phyloP scores from a whole-genome alignment of 2,888 invertebrate species.

The Auanema sp. region DNA sequence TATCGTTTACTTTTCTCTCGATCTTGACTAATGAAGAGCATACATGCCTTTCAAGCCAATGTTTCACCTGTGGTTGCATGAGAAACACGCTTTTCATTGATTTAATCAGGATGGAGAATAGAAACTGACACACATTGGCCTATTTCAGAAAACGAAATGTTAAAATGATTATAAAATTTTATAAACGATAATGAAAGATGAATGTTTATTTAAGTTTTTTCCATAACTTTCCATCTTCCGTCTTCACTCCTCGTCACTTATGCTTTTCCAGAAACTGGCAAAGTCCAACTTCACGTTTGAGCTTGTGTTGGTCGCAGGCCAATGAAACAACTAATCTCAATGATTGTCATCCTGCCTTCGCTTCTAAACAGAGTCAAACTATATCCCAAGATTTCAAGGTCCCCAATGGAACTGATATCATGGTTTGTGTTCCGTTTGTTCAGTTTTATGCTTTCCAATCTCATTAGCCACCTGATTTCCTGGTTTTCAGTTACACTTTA shows the following conservation, averaged over 20 bases:
- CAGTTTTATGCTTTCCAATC: too few relatives aligned
- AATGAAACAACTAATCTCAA: constrained; percentile 25
- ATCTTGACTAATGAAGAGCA: too few relatives aligned
- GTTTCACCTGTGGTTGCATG: too few relatives aligned
- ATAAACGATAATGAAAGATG: constrained; percentile 18
- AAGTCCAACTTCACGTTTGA: constrained; percentile 38
- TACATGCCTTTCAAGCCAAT: too few relatives aligned
- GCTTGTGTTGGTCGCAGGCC: constrained; percentile 37
- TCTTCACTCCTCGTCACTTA: not conserved
- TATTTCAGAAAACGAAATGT: too few relatives aligned
- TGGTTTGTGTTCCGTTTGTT: constrained; percentile 14
- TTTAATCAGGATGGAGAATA: too few relatives aligned
- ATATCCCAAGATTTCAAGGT: constrained; percentile 30
- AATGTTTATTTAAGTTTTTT: constrained; percentile 3
- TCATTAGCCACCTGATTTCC: not conserved
- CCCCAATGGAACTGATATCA: constrained; percentile 26
- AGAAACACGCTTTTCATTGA: too few relatives aligned
- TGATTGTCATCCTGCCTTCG: constrained; percentile 34
- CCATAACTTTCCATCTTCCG: not conserved
- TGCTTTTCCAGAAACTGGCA: constrained; percentile 46
- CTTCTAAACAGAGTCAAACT: constrained; percentile 37
- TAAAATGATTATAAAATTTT: not conserved
- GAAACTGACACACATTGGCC: too few relatives aligned
- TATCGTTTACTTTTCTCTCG: too few relatives aligned
- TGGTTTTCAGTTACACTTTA: constrained; percentile 31